Percentiles rank a stretch among this genome's conserved stretches.
Conservation (phyloP, 2,113 vertebrate species). For the Cebidichthys violaceus region DNA sequence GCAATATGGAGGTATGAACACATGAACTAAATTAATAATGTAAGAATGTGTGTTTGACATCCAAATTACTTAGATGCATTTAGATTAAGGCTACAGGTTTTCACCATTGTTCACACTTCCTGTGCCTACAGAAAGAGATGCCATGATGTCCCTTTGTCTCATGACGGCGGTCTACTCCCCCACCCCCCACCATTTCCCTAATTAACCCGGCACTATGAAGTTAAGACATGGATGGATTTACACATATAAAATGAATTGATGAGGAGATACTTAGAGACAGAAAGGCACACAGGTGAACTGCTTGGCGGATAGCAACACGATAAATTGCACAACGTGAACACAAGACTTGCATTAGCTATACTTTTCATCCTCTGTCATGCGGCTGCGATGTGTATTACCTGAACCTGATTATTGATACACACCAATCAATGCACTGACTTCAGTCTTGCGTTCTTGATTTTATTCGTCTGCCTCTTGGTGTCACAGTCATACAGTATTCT, state of each 20-base stretch:
- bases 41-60: background rate
- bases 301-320: background rate
- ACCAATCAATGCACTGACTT: slow-evolving; percentile 31
- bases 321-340: slow-evolving; percentile 3
- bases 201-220: slow-evolving; percentile 47
- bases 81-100: background rate
- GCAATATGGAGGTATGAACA: slow-evolving; percentile 90
- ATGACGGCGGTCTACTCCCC: background rate
- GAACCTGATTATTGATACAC: slow-evolving; percentile 14
- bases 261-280: background rate
- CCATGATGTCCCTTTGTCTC: slow-evolving; percentile 45
- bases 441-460: slow-evolving; percentile 35
- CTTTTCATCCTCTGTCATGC: background rate
- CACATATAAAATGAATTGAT: background rate
- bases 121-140: slow-evolving; percentile 58
- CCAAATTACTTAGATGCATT: background rate
- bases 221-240: slow-evolving; percentile 8
- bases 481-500: background rate
- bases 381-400: background rate
- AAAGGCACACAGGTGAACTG: background rate
- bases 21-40: background rate
- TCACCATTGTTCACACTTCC: background rate
- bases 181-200: background rate
- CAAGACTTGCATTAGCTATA: background rate
- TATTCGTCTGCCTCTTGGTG: background rate